Conservation (phyloP, 1,140 invertebrate genomes). For the Marisa cornuarietis region DNA sequence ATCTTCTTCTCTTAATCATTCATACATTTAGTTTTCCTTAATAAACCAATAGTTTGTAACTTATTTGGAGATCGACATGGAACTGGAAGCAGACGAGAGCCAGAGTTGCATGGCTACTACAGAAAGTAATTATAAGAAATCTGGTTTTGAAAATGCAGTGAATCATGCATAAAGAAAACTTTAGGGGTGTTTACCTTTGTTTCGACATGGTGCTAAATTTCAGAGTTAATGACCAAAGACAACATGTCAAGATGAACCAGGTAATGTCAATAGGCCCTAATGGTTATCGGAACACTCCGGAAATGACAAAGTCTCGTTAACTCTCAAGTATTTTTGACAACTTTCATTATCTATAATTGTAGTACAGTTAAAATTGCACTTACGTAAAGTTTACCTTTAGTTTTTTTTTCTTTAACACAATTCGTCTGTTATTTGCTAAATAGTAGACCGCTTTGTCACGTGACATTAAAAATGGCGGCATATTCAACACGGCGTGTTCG, state of each 20-base stretch:
- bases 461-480: too few species aligned
- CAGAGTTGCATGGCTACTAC: background rate
- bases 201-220: conserved; percentile 26
- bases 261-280: background rate
- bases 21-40: background rate
- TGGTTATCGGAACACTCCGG: conserved; percentile 5
- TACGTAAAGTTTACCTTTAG: background rate
- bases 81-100: background rate
- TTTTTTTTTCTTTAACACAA: background rate
- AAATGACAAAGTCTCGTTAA: conserved; percentile 8
- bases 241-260: conserved; percentile 16
- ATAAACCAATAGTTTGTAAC: background rate
- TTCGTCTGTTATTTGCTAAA: background rate
- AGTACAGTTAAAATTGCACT: background rate
- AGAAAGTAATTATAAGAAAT: background rate
- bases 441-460: background rate
- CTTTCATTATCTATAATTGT: background rate
- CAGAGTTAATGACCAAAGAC: background rate
- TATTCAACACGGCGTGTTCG: too few species aligned
- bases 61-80: background rate
- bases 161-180: background rate
- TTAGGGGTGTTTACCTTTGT: conserved; percentile 19
- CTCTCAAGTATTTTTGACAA: background rate
- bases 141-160: background rate
- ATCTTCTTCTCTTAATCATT: background rate